Evolutionary conservation across 2,797 vertebrate genomes (phyloP).

Genomic region (Crossoptilon crossoptilon): DNA sequence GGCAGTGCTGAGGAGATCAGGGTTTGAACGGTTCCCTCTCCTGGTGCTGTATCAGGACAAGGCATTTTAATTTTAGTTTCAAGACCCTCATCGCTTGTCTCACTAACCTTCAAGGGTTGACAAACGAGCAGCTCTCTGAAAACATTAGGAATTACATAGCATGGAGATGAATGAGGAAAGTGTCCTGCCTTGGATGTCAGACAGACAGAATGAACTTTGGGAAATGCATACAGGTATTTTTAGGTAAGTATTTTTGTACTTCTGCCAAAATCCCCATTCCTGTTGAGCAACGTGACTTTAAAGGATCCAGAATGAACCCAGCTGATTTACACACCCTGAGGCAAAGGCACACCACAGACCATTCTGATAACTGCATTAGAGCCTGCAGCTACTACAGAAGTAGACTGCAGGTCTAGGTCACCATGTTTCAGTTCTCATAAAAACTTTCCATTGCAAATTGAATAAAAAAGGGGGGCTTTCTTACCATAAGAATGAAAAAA

Average conservation of each 20-base stretch:
- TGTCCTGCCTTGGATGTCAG: not conserved
- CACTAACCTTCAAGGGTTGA: not conserved
- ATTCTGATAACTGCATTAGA: not conserved
- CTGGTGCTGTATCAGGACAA: not conserved
- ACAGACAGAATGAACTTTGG: not conserved
- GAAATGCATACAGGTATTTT: not conserved
- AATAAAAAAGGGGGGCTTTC: conserved; percentile 15
- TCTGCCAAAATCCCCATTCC: not conserved
- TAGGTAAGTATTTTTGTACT: not conserved
- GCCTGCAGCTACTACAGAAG: not conserved
- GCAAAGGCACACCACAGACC: not conserved
- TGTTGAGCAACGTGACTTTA: not conserved
- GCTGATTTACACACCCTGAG: not conserved
- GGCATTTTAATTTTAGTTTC: not conserved
- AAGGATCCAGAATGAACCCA: not conserved
- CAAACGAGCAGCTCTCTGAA: not conserved
- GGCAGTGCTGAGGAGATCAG: not conserved
- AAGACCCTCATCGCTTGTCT: not conserved
- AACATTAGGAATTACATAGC: fast-evolving
- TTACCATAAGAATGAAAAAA: conserved; percentile 97
- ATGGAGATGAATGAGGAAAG: not conserved
- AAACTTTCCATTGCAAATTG: not conserved
- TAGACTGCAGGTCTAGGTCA: not conserved
- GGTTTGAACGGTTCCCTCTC: not conserved
- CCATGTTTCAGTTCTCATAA: not conserved